Conservation (phyloP, 2,797 vertebrate species). For the Cirrhinus molitorella region DNA sequence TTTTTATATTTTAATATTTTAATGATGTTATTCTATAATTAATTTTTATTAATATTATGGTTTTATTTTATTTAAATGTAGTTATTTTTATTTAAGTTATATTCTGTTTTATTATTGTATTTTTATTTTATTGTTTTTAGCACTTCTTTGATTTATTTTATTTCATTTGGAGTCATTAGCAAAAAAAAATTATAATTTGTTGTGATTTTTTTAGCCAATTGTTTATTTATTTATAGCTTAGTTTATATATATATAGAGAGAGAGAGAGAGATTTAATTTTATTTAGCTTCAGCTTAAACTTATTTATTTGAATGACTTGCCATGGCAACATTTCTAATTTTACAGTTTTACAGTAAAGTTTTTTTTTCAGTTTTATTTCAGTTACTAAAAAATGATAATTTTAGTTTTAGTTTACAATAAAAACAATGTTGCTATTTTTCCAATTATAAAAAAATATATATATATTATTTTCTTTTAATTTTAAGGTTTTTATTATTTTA, state of each 20-base stretch:
- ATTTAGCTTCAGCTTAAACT: no score
- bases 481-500: no score
- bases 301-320: not conserved
- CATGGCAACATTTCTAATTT: not conserved
- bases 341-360: not conserved
- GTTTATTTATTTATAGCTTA: no score
- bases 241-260: no score
- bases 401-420: not conserved
- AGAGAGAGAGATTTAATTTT: no score
- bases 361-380: not conserved
- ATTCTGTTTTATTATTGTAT: not conserved
- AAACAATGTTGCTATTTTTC: not conserved
- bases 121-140: not conserved
- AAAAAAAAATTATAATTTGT: not conserved
- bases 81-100: not conserved
- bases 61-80: not conserved
- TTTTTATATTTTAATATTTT: not conserved
- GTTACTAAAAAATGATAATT: not conserved
- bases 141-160: not conserved
- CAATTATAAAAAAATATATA: no score
- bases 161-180: not conserved
- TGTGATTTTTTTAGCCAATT: no score
- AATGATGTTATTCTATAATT: not conserved
- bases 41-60: not conserved
- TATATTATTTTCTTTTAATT: no score